Base-by-base conservation (phyloP, 2,888 invertebrate genomes). In the Ceratothoa steindachneri region DNA sequence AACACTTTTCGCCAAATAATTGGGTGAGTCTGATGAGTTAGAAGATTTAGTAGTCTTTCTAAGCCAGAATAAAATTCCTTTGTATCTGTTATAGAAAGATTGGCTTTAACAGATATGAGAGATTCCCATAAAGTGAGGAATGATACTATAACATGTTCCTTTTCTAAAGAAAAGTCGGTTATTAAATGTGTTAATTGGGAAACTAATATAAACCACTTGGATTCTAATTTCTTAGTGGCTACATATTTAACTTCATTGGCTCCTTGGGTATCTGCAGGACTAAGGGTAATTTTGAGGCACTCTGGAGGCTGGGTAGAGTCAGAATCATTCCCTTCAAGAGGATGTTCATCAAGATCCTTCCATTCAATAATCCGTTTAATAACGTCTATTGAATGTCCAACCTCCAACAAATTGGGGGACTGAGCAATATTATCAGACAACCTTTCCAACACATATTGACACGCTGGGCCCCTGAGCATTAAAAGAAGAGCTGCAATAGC, bases 91-190 rank as follows among this genome's bases (percentile, higher is more conserved):
- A 94, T 91, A 60, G 93, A 93, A 71, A 95, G 87, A 86, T 94
- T 94, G 27, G 93, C 93, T 85, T 92, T 93, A 0, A 94, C 93
- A 71, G 93, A 93, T 83, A 95, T 93, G 22, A 93, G 92, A 80
- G 92, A 91, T 83, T 93, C 93, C 94, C 94, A 94, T 51, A 95
- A 85, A 69, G 91, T 90, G 80, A 95, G 87, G 84, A 94, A 95
- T 67, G 93, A 92, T 71, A 93, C 84, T 1, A 87, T 86, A 0
- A 86, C 85, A 9, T 86, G 85, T 80, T 87, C 87, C 78, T 87
- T 85, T 30, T 84, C 84, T 1, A 84, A 83, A 4, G 86, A 84
- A 77, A 85, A 86, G 5, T 85, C 84, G 64, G 84, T 83, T 69
- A 87, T 84, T 71, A 87, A 84, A 66, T 84, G 83, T 78, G 87